Conservation (phyloP, 2,797 vertebrate species). For the Ambastaia sidthimunki region DNA sequence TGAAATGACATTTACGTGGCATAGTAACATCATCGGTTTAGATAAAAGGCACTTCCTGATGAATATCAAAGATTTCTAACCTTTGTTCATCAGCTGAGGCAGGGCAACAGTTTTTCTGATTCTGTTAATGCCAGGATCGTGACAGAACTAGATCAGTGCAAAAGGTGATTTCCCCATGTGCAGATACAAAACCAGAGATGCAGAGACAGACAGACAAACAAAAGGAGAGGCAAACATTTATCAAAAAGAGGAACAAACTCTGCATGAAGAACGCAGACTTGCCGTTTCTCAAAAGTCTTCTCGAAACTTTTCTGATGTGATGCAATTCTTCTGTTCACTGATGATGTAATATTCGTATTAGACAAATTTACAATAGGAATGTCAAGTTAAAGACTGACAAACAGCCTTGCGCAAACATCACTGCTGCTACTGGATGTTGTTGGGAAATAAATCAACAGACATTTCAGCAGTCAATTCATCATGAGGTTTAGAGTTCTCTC, state of each 20-base stretch:
- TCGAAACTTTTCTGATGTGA: conserved; percentile 9
- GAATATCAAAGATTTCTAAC: conserved; percentile 29
- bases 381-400: conserved; percentile 8
- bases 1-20: conserved; percentile 32
- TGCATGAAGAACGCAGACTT: not conserved
- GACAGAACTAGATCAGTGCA: conserved; percentile 70
- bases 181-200: conserved; percentile 52
- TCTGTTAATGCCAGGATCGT: conserved; percentile 68
- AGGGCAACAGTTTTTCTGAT: conserved; percentile 58
- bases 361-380: conserved; percentile 25
- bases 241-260: conserved; percentile 51
- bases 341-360: conserved; percentile 26
- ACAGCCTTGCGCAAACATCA: conserved; percentile 11
- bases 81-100: conserved; percentile 12
- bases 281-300: not conserved
- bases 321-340: conserved; percentile 20
- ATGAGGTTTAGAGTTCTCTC: conserved; percentile 20
- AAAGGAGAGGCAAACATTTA: conserved; percentile 51
- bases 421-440: conserved; percentile 36
- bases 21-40: conserved; percentile 26
- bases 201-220: conserved; percentile 27
- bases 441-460: conserved; percentile 40
- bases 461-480: conserved; percentile 41
- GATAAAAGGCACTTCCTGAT: conserved; percentile 19
- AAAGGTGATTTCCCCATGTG: conserved; percentile 67